phyloP scores from a whole-genome alignment of 2,113 vertebrate genomes.

The Gavialis gangeticus region DNA sequence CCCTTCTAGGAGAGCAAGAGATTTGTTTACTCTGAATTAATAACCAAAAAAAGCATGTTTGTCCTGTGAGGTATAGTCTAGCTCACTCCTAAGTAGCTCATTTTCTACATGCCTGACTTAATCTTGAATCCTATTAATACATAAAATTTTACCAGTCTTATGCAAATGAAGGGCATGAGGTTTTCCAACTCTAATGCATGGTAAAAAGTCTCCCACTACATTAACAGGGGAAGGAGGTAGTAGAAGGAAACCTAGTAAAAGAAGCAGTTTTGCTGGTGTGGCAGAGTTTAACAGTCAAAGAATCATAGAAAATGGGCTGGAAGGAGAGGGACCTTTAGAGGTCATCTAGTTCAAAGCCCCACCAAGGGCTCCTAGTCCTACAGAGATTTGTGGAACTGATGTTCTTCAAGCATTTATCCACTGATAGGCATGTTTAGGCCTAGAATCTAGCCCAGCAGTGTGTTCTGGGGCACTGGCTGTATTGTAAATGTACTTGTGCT shows the following conservation, averaged over 20 bases:
- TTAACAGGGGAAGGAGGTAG: neutral
- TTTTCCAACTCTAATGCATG: neutral
- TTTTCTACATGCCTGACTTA: neutral
- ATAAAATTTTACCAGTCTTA: neutral
- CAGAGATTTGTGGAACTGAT: neutral
- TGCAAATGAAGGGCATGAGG: neutral
- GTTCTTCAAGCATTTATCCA: neutral
- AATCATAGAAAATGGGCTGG: neutral
- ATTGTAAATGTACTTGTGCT: too few relatives aligned
- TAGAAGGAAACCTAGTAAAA: neutral
- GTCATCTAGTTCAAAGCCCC: too few relatives aligned
- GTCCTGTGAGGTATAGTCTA: neutral
- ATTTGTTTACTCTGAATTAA: neutral
- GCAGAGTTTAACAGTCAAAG: neutral
- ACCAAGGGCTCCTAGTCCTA: too few relatives aligned
- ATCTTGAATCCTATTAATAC: neutral
- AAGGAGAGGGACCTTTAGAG: neutral
- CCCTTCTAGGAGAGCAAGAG: neutral
- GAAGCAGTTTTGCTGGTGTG: neutral
- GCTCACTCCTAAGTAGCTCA: neutral
- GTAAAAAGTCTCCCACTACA: neutral
- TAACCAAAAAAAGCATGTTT: neutral
- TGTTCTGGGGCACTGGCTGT: neutral
- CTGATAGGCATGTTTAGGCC: neutral
- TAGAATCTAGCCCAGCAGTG: neutral